These are phyloP conservation scores for Chaitophorus viminalis DNA, from an alignment of 2,888 invertebrate genomes.

Conservation along the genomic window DNA sequence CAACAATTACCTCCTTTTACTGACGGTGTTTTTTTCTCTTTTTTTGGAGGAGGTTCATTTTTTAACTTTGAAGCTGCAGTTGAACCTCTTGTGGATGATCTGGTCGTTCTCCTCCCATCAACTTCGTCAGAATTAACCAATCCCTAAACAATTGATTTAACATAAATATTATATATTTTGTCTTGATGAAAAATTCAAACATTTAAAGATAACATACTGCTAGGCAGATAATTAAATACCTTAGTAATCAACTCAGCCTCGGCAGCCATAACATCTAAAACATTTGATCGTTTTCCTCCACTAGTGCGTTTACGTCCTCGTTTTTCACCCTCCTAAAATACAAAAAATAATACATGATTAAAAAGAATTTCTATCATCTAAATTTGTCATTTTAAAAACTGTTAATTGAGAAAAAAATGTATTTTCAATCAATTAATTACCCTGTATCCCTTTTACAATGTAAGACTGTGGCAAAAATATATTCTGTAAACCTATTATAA, in stretches of 20 bases:
- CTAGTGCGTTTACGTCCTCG: constrained; percentile 29
- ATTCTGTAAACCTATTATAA: not conserved
- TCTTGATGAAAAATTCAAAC: not conserved
- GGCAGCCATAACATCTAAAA: constrained; percentile 10
- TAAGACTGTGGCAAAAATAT: not conserved
- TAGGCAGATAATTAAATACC: not conserved
- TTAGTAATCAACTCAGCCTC: constrained; percentile 54
- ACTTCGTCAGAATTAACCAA: constrained; percentile 34
- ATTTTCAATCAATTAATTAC: not conserved
- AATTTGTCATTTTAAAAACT: not conserved
- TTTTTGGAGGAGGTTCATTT: constrained; percentile 54
- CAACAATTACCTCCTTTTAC: constrained; percentile 35
- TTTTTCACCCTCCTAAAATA: constrained; percentile 40
- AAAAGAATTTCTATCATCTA: not conserved
- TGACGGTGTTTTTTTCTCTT: constrained; percentile 37
- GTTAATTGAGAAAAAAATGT: too few species aligned
- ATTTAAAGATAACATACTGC: not conserved
- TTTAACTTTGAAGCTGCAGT: constrained; percentile 52
- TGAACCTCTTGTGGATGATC: constrained; percentile 48
- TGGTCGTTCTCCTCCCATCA: constrained; percentile 47
- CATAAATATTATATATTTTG: not conserved
- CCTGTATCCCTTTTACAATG: not conserved
- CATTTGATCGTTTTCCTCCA: constrained; percentile 28
- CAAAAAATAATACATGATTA: not conserved
- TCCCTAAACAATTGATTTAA: constrained; percentile 9